A percentile compares a stretch with the other conserved stretches of the same genome.
Conservation (phyloP, 2,797 vertebrate species). For the Picus viridis region DNA sequence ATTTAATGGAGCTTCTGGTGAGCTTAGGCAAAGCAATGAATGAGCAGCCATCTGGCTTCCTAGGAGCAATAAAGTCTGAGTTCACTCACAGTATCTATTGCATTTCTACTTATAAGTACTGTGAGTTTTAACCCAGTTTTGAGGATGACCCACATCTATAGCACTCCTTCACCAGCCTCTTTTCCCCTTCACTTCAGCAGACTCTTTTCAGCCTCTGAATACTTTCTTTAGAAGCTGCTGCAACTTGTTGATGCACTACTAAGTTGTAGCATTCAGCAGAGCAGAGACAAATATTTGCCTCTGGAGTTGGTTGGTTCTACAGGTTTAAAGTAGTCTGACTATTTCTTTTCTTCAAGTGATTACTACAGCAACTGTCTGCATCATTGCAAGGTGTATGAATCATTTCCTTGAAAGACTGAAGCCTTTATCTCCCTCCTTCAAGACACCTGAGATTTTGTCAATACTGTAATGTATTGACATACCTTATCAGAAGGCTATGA, state of each 20-base stretch:
- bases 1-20: not conserved
- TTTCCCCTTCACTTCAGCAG: not conserved
- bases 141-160: not conserved
- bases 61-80: not conserved
- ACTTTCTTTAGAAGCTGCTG: not conserved
- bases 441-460: not conserved
- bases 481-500: not conserved
- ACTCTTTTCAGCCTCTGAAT: not conserved
- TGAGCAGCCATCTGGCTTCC: not conserved
- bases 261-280: not conserved
- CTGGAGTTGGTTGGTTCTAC: not conserved
- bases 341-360: not conserved
- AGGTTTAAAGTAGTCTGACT: not conserved
- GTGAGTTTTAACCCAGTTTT: not conserved
- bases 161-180: not conserved
- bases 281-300: not conserved
- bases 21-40: not conserved
- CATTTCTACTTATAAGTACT: not conserved
- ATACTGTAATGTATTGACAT: not conserved
- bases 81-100: not conserved
- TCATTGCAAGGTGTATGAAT: not conserved
- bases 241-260: not conserved
- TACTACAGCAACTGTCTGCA: accelerated
- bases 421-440: not conserved
- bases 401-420: not conserved